Evolutionary conservation across 2,113 vertebrate genomes (phyloP).

Genomic region (Pelmatolapia mariae): DNA sequence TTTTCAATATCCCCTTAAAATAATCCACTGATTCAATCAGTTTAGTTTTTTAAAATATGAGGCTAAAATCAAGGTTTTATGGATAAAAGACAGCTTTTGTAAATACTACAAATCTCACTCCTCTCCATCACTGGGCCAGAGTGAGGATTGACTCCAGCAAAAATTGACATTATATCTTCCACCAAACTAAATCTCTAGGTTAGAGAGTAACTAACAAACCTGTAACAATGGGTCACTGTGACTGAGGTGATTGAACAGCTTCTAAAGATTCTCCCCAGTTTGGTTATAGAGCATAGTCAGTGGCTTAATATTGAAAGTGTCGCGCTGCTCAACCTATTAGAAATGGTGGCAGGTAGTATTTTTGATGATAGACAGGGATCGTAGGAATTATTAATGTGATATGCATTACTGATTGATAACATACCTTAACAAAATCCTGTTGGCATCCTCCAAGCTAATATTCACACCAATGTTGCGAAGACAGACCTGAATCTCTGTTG

Average conservation of each 20-base stretch:
- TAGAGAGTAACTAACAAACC: neutral
- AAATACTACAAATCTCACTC: neutral
- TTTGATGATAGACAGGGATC: neutral
- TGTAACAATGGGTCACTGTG: neutral
- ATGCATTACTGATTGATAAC: neutral
- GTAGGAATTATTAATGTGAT: neutral
- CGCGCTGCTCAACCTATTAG: neutral
- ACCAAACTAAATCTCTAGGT: neutral
- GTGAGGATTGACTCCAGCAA: neutral
- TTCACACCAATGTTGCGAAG: conserved; percentile 76
- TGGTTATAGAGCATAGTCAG: neutral
- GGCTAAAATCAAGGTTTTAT: neutral
- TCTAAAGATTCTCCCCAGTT: neutral
- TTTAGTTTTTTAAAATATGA: neutral
- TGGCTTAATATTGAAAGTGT: neutral
- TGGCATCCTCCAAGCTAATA: conserved; percentile 75
- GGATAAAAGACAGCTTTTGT: neutral
- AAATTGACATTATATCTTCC: neutral
- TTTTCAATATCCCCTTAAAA: neutral
- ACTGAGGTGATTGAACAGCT: neutral
- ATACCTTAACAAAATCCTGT: conserved; percentile 83
- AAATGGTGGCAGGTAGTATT: neutral
- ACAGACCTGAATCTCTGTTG: conserved; percentile 81
- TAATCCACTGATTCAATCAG: neutral
- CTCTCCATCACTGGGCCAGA: neutral